A percentile compares a stretch with the other conserved stretches of the same genome.
These are phyloP conservation scores for Smittia aterrima DNA, from an alignment of 2,888 invertebrate genomes.

Conservation along the genomic window DNA sequence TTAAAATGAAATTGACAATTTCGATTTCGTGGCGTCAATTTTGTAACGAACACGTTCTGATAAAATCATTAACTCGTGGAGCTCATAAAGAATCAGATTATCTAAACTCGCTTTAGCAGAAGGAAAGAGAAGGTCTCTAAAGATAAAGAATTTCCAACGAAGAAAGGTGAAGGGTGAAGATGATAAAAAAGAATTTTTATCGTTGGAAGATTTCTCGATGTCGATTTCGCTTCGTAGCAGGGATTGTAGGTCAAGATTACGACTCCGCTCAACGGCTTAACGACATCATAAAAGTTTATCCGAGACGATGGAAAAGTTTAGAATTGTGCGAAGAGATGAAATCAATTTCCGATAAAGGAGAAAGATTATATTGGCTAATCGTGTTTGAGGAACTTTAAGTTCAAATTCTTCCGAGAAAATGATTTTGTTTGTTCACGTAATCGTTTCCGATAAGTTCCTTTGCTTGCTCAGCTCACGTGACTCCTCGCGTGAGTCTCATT, in stretches of 20 bases:
- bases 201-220: not conserved
- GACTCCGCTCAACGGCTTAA: not conserved
- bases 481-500: not conserved
- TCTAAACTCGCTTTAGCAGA: not conserved
- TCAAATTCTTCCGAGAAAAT: not conserved
- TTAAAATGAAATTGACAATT: too few relatives aligned
- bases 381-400: not conserved
- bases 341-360: not conserved
- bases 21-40: too few relatives aligned
- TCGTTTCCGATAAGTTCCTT: slow-evolving; percentile 8
- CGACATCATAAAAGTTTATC: not conserved
- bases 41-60: too few relatives aligned
- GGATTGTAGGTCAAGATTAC: not conserved
- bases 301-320: not conserved
- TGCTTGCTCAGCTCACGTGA: not conserved
- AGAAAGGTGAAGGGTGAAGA: not conserved
- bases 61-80: not conserved
- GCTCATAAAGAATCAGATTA: not conserved
- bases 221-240: not conserved
- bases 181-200: not conserved
- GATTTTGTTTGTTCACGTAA: slow-evolving; percentile 27
- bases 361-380: not conserved
- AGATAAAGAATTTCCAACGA: too few relatives aligned
- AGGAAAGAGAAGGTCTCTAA: too few relatives aligned
- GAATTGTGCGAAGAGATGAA: not conserved